Evolutionary conservation across 2,888 invertebrate genomes (phyloP).

Genomic region (Drosophila borealis): DNA sequence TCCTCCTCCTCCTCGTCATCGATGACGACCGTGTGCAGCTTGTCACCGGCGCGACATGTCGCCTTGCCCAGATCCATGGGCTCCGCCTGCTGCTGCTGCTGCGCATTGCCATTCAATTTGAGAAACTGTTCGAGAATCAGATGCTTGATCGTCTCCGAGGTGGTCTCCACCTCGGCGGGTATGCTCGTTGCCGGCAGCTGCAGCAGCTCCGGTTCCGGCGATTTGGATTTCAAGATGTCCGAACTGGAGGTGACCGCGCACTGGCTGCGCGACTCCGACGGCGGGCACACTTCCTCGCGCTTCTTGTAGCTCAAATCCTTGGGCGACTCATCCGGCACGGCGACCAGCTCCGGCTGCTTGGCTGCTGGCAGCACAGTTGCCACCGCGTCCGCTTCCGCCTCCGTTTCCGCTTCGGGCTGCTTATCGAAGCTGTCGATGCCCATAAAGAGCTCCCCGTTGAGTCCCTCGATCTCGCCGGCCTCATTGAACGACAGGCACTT

Average conservation of each 20-base stretch:
- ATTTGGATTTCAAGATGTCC: constrained; percentile 88
- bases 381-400: neutral
- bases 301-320: constrained; percentile 88
- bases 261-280: constrained; percentile 78
- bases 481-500: constrained; percentile 84
- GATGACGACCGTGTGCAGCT: constrained; percentile 85
- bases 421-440: constrained; percentile 74
- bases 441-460: constrained; percentile 83
- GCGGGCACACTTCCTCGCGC: constrained; percentile 83
- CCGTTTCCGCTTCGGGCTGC: constrained; percentile 46
- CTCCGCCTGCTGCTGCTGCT: constrained; percentile 86
- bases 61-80: constrained; percentile 88
- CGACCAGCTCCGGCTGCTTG: constrained; percentile 84
- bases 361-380: constrained; percentile 25
- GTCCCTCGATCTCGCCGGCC: constrained; percentile 84
- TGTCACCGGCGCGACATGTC: constrained; percentile 82
- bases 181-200: constrained; percentile 85
- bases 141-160: constrained; percentile 86
- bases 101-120: constrained; percentile 70
- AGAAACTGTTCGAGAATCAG: constrained; percentile 81
- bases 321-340: constrained; percentile 86
- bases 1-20: constrained; percentile 81
- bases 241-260: constrained; percentile 89
- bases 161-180: constrained; percentile 86
- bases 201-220: constrained; percentile 85